Conservation (phyloP, 2,113 vertebrate species). For the Tachysurus vachellii region DNA sequence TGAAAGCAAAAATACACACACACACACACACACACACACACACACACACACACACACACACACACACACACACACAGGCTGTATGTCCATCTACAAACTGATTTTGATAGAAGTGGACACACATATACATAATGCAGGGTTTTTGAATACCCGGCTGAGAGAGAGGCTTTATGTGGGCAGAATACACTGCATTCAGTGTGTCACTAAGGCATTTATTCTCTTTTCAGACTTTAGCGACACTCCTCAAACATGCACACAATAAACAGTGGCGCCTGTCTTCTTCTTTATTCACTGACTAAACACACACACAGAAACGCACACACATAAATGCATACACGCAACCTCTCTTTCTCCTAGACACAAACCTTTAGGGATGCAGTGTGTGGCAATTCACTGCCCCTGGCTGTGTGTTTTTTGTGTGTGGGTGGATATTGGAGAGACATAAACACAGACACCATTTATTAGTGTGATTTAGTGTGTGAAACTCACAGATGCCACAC, state of each 20-base stretch:
- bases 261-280: constrained; percentile 58
- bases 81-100: constrained; percentile 23
- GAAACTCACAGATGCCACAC: constrained; percentile 18
- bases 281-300: constrained; percentile 55
- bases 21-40: background rate
- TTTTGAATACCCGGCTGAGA: constrained; percentile 33
- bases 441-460: constrained; percentile 41
- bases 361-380: constrained; percentile 33
- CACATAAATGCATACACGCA: constrained; percentile 48
- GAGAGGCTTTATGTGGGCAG: constrained; percentile 42
- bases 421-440: constrained; percentile 15
- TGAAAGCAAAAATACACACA: background rate
- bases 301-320: constrained; percentile 58
- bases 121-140: constrained; percentile 52
- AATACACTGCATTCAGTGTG: constrained; percentile 50
- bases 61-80: background rate
- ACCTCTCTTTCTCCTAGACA: constrained; percentile 34
- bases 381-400: constrained; percentile 29
- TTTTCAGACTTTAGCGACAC: constrained; percentile 52
- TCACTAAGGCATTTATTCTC: constrained; percentile 53
- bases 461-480: constrained; percentile 29
- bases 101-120: constrained; percentile 47
- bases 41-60: background rate
- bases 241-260: constrained; percentile 62
- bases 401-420: constrained; percentile 24